These are phyloP conservation scores for Drosophila mettleri DNA, from an alignment of 2,888 invertebrate species.

Conservation along the genomic window DNA sequence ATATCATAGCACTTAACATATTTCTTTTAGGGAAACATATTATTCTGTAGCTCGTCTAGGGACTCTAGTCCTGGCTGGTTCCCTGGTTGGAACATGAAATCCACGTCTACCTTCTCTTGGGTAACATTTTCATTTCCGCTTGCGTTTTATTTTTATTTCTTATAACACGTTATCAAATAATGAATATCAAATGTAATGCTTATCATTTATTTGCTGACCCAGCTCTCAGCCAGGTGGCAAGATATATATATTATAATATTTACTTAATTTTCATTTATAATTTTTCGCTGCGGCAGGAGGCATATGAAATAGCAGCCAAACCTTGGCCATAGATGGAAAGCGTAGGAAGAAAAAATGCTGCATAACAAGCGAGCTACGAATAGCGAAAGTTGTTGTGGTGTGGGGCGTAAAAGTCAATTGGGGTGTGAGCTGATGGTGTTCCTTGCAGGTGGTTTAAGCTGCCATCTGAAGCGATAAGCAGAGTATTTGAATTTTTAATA, in stretches of 20 bases:
- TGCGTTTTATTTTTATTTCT: constrained; percentile 79
- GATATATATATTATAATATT: constrained; percentile 79
- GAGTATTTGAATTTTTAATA: constrained; percentile 82
- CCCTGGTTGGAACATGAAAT: not conserved
- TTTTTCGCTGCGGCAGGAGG: constrained; percentile 65
- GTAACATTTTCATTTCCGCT: constrained; percentile 73
- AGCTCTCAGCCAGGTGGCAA: constrained; percentile 55
- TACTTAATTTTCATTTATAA: constrained; percentile 81
- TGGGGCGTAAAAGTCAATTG: constrained; percentile 52
- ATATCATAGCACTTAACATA: constrained; percentile 79
- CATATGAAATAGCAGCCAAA: constrained; percentile 65
- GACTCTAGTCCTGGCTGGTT: not conserved
- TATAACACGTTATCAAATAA: constrained; percentile 78
- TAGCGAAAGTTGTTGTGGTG: constrained; percentile 59
- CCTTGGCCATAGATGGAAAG: constrained; percentile 52
- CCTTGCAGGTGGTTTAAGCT: constrained; percentile 72
- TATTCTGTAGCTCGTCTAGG: constrained; percentile 67
- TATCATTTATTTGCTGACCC: constrained; percentile 78
- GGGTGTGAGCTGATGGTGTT: constrained; percentile 27
- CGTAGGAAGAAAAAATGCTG: constrained; percentile 54
- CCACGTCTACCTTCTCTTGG: constrained; percentile 23
- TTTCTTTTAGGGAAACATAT: constrained; percentile 80
- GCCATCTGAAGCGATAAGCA: constrained; percentile 77
- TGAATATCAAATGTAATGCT: constrained; percentile 82
- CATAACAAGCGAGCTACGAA: constrained; percentile 70